Evolutionary conservation across 2,888 invertebrate species (phyloP).

Genomic region (Magallana nippona): DNA sequence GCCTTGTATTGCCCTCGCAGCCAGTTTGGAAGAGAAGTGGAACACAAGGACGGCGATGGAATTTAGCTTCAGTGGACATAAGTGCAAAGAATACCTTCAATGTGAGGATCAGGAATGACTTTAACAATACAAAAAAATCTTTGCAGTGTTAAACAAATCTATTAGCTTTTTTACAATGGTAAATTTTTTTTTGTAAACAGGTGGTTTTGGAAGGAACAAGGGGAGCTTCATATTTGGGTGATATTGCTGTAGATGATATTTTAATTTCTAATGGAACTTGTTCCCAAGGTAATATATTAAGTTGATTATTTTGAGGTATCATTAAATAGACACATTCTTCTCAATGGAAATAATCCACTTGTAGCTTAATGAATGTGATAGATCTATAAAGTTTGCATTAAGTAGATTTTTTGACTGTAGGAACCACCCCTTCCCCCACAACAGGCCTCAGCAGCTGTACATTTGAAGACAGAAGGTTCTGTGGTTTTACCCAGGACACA

Average conservation of each 20-base stretch:
- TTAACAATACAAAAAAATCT: background rate
- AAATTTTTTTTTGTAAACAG: constrained; percentile 50
- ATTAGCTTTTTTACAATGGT: no score
- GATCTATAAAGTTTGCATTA: no score
- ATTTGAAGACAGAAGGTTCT: constrained; percentile 65
- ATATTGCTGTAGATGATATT: constrained; percentile 76
- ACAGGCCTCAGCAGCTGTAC: constrained; percentile 57
- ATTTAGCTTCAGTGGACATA: constrained; percentile 58
- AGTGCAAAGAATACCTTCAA: constrained; percentile 60
- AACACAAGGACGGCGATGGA: constrained; percentile 73
- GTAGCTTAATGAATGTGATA: no score
- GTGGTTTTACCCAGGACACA: constrained; percentile 66
- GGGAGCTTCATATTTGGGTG: constrained; percentile 70
- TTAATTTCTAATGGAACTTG: constrained; percentile 68
- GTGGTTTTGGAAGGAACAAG: constrained; percentile 71
- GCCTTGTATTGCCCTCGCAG: constrained; percentile 56
- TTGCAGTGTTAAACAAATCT: no score
- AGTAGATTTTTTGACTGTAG: background rate
- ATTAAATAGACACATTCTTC: background rate
- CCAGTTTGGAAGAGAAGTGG: constrained; percentile 69
- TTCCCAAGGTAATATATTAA: constrained; percentile 48
- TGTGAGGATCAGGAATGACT: constrained; percentile 56
- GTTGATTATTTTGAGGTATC: background rate
- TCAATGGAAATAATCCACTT: no score
- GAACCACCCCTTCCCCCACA: constrained; percentile 32